Base-by-base conservation (phyloP, 2,888 invertebrate species). In the Standfussiana lucernea region DNA sequence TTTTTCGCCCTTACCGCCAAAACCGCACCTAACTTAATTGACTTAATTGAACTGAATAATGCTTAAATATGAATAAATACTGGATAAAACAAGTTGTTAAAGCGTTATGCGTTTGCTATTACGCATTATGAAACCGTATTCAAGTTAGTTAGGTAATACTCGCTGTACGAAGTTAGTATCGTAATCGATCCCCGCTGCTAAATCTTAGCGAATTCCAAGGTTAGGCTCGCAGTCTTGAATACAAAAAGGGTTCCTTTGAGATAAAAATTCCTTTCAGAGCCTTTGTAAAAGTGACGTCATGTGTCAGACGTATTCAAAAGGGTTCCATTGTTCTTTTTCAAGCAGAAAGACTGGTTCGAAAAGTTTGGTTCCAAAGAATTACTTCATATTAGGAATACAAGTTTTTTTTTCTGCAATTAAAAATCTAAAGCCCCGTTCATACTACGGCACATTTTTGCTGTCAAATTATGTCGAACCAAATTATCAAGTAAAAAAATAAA, bases 131-230 rank as follows among this genome's bases (percentile, higher is more conserved):
- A 88, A 88, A 88, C 83, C 75, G 77, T 69, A 82, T 80, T 81
- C 84, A 79, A 88, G 86, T 87, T 73, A 64, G 84, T 88, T 88
- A 88, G 78, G 81, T 88, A 88, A 88, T 77, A 79, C 75, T 84
- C 76, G 82, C 75, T 73, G 66, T 77, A 61, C 53, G 18, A 68
- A 56, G 68, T 15, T 32, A 71, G 68, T 72, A 67, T 72, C 86
- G 82, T 88, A 88, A 88, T 62, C 66, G 76, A 62, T 70, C 84
- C 85, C 85, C 82, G 74, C 80, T 74, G 73, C 74, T 64, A 80
- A 84, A 83, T 75, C 83, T 84, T 72, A 37, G 83, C 82, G 45
- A 71, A 77, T 74, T 76, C 83, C 88, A 88, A 88, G 88, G 88
- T 88, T 86, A 88, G 47, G 7, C 76, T 62, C 75, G 72, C 77